phyloP scores from a whole-genome alignment of 2,113 vertebrate genomes.

The Elachura formosa region DNA sequence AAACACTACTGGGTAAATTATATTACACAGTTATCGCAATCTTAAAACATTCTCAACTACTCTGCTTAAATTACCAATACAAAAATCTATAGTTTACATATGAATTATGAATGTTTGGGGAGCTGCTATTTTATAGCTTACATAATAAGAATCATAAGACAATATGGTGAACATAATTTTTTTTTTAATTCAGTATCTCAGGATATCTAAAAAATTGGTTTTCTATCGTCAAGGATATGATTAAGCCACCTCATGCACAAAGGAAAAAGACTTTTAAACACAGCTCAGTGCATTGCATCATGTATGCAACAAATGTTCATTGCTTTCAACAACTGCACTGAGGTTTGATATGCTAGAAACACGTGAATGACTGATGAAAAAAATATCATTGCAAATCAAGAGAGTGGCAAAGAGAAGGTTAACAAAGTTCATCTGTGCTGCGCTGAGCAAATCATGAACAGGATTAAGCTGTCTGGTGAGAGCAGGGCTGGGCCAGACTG shows the following conservation, averaged over 20 bases:
- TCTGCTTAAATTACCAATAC: not conserved
- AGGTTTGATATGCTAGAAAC: not conserved
- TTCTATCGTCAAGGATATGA: not conserved
- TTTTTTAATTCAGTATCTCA: not conserved
- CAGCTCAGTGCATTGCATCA: not conserved
- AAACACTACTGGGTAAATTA: not conserved
- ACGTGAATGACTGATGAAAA: rapidly evolving
- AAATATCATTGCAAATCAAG: not conserved
- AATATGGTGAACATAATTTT: not conserved
- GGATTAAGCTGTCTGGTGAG: constrained; percentile 30
- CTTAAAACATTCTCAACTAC: not conserved
- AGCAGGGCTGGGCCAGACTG: constrained; percentile 5
- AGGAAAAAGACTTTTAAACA: not conserved
- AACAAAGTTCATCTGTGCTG: not conserved
- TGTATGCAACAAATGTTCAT: not conserved
- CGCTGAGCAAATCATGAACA: rapidly evolving
- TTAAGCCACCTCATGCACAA: not conserved
- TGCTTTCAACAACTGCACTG: not conserved
- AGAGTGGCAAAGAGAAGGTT: not conserved
- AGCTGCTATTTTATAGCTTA: not conserved
- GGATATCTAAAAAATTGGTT: not conserved
- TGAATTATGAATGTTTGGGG: not conserved
- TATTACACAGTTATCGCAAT: not conserved
- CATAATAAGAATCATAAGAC: not conserved
- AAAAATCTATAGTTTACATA: not conserved